Evolutionary conservation across 2,797 vertebrate genomes (phyloP).

Genomic region (Eptatretus atami): DNA sequence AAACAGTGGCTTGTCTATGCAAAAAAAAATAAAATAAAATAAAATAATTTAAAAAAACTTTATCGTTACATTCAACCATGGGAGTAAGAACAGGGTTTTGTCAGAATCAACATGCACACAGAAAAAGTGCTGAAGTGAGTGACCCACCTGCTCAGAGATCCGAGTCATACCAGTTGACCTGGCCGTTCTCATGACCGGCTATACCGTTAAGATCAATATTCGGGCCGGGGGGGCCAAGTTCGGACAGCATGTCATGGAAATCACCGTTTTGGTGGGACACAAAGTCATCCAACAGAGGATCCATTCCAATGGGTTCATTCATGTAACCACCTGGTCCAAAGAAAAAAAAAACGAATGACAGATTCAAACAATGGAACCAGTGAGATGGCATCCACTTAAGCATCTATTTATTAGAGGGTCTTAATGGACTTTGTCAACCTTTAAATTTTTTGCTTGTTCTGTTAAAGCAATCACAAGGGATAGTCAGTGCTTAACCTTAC

Average conservation of each 20-base stretch:
- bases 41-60: too few species aligned
- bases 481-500: background rate
- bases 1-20: too few species aligned
- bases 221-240: conserved; percentile 1
- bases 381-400: background rate
- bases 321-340: conserved; percentile 3
- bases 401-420: too few species aligned
- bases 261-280: background rate
- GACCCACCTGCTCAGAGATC: background rate
- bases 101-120: too few species aligned
- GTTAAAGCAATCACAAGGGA: background rate
- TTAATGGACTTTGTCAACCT: too few species aligned
- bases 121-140: too few species aligned
- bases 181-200: conserved; percentile 1
- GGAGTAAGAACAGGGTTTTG: too few species aligned
- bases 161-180: conserved; percentile 5
- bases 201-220: background rate
- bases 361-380: background rate
- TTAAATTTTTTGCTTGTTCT: too few species aligned
- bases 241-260: conserved; percentile 3
- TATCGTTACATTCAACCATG: too few species aligned
- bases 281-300: conserved; percentile 3
- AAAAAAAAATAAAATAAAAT: too few species aligned
- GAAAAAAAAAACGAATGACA: background rate
- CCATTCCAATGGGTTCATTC: background rate